phyloP scores from a whole-genome alignment of 2,113 vertebrate genomes.

The Oncorhynchus masou region DNA sequence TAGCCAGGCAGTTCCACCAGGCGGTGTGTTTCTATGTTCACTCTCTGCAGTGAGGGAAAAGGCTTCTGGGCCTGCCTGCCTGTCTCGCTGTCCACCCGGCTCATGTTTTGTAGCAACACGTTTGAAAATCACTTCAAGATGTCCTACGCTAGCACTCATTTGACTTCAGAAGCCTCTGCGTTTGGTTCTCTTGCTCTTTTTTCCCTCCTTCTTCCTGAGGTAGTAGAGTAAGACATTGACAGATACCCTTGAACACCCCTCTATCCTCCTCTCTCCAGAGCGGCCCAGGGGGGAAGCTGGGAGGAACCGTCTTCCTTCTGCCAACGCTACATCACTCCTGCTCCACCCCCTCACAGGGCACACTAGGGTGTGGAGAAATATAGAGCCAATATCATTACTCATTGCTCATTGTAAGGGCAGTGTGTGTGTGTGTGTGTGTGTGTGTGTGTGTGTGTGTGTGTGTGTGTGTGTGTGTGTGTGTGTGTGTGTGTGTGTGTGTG shows the following conservation, averaged over 20 bases:
- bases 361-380: conserved; percentile 15
- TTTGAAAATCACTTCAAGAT: conserved; percentile 42
- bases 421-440: conserved; percentile 4
- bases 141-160: conserved; percentile 15
- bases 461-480: not conserved
- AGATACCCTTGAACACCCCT: conserved; percentile 38
- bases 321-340: conserved; percentile 6
- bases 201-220: conserved; percentile 1
- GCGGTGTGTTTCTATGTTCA: not conserved
- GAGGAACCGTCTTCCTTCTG: conserved; percentile 18
- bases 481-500: not conserved
- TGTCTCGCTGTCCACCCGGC: not conserved
- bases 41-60: too few species aligned
- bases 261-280: conserved; percentile 4
- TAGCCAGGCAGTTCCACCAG: not conserved
- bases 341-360: not conserved
- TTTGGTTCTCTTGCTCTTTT: conserved; percentile 19
- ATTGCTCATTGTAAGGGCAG: conserved; percentile 34
- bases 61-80: not conserved
- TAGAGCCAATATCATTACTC: conserved; percentile 21
- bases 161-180: conserved; percentile 30
- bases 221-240: conserved; percentile 39
- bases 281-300: not conserved
- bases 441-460: conserved; percentile 7
- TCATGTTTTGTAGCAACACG: not conserved